Conservation (phyloP, 2,113 vertebrate genomes). For the Apaloderma vittatum region DNA sequence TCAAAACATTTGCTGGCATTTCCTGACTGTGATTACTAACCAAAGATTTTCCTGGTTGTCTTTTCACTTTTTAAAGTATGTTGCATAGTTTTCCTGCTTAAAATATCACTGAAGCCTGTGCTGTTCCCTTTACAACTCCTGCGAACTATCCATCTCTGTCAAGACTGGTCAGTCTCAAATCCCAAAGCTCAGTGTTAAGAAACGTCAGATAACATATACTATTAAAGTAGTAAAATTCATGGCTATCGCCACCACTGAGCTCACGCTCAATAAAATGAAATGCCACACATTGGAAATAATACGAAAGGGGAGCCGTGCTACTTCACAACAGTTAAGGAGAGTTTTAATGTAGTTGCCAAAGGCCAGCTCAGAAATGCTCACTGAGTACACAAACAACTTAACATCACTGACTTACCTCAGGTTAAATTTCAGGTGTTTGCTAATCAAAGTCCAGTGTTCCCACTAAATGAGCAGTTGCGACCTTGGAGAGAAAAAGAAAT, state of each 20-base stretch:
- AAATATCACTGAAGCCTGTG: neutral
- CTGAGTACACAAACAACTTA: neutral
- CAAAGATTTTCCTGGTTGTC: neutral
- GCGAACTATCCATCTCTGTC: conserved; percentile 24
- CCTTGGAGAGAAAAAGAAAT: neutral
- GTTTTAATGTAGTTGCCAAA: neutral
- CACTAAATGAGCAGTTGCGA: neutral
- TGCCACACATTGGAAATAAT: neutral
- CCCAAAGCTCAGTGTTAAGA: neutral
- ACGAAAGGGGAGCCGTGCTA: neutral
- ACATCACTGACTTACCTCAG: neutral
- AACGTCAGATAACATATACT: conserved; percentile 37
- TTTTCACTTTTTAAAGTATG: conserved; percentile 22
- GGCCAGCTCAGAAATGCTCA: neutral
- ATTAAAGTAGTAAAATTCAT: conserved; percentile 35
- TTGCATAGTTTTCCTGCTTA: neutral
- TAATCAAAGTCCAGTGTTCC: neutral
- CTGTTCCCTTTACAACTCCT: neutral
- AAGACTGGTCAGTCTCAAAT: conserved; percentile 46
- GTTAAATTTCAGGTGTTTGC: neutral
- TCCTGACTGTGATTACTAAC: conserved; percentile 19
- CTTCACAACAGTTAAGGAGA: neutral
- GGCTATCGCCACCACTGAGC: neutral
- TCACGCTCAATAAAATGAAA: conserved; percentile 21
- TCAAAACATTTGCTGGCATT: conserved; percentile 49